Evolutionary conservation across 2,888 invertebrate genomes (phyloP).

Genomic region (Luffia ferchaultella): DNA sequence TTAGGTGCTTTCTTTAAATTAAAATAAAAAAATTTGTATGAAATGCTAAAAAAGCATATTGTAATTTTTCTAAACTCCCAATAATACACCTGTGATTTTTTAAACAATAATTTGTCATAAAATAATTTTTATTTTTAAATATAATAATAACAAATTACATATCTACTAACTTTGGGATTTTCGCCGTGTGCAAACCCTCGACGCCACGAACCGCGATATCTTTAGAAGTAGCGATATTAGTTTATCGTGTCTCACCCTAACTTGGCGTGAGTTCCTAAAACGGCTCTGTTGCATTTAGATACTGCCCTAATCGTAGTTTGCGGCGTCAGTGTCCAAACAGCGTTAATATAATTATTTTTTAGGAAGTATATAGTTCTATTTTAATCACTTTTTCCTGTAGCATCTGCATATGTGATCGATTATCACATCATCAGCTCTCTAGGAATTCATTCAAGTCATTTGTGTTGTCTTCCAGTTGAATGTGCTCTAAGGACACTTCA

Average conservation of each 20-base stretch:
- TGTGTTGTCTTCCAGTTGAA: constrained; percentile 42
- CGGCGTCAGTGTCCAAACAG: too few relatives aligned
- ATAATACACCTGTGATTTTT: background rate
- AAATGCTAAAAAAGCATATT: constrained; percentile 26
- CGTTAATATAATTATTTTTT: too few relatives aligned
- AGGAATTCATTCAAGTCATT: constrained; percentile 48
- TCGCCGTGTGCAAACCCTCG: too few relatives aligned
- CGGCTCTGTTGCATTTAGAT: too few relatives aligned
- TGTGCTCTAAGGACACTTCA: constrained; percentile 43
- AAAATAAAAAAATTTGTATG: constrained; percentile 39
- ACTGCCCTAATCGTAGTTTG: too few relatives aligned
- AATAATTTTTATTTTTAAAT: background rate
- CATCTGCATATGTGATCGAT: too few relatives aligned
- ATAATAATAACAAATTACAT: background rate
- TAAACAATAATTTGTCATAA: background rate
- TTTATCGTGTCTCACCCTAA: too few relatives aligned
- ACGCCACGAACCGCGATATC: too few relatives aligned
- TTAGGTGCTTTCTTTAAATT: constrained; percentile 31
- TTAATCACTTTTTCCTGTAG: background rate
- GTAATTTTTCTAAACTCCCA: constrained; percentile 22
- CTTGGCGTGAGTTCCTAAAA: too few relatives aligned
- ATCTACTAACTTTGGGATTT: too few relatives aligned
- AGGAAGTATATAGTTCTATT: too few relatives aligned
- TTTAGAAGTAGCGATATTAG: too few relatives aligned
- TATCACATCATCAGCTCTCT: constrained; percentile 46